Evolutionary conservation across 2,888 invertebrate species (phyloP).

Genomic region (Chrysolina americana): DNA sequence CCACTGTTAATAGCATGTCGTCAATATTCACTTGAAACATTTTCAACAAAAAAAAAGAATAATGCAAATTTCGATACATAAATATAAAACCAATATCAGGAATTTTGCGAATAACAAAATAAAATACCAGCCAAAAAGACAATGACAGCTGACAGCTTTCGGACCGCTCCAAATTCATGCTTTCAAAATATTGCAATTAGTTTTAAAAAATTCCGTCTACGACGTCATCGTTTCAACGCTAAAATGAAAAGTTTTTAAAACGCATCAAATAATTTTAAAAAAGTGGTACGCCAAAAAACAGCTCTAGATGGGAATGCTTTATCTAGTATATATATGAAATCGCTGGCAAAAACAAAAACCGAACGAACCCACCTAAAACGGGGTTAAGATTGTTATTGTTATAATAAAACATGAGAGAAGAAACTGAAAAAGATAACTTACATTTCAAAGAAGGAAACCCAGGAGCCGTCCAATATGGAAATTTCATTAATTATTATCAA

Average conservation of each 20-base stretch:
- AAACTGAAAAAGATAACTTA: slow-evolving; percentile 23
- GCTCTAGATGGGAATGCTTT: too few relatives aligned
- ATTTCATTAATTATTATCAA: slow-evolving; percentile 90
- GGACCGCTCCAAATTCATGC: slow-evolving; percentile 12
- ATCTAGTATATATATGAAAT: too few relatives aligned
- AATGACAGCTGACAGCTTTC: not conserved
- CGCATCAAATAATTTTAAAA: too few relatives aligned
- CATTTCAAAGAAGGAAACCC: slow-evolving; percentile 76
- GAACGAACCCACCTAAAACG: too few relatives aligned
- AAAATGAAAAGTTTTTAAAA: too few relatives aligned
- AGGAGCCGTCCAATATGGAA: slow-evolving; percentile 84
- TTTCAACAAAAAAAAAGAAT: not conserved
- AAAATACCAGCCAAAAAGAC: too few relatives aligned
- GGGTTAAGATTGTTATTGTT: too few relatives aligned
- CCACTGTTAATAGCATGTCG: slow-evolving; percentile 23
- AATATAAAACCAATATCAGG: not conserved
- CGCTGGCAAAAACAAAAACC: too few relatives aligned
- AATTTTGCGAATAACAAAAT: not conserved
- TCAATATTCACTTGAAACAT: slow-evolving; percentile 30
- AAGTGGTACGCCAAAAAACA: too few relatives aligned
- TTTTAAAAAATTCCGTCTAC: too few relatives aligned
- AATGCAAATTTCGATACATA: not conserved
- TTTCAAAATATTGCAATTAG: slow-evolving; percentile 1
- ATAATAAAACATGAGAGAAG: too few relatives aligned
- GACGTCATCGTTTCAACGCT: too few relatives aligned